These are phyloP conservation scores for Dascillus cervinus DNA, from an alignment of 2,888 invertebrate species.

Conservation along the genomic window DNA sequence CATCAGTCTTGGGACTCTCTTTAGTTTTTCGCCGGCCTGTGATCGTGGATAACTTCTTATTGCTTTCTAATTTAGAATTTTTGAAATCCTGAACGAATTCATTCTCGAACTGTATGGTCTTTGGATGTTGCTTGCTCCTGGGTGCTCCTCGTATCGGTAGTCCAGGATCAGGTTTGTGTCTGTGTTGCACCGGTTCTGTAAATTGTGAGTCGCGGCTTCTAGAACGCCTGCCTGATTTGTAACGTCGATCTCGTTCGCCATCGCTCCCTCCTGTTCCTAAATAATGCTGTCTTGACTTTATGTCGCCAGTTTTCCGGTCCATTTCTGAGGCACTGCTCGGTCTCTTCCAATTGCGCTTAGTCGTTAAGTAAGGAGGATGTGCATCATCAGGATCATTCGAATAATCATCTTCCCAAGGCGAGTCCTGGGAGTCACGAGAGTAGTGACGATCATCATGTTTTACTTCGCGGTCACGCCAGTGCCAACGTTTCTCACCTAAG, in stretches of 20 bases:
- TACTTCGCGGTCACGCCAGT: too few species aligned
- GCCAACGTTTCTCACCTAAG: too few species aligned
- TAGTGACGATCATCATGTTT: slow-evolving; percentile 41
- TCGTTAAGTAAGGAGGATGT: slow-evolving; percentile 32
- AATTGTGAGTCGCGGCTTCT: slow-evolving; percentile 40
- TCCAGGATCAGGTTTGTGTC: slow-evolving; percentile 34
- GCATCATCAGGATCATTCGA: slow-evolving; percentile 35
- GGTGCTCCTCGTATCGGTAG: slow-evolving; percentile 29
- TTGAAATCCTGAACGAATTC: slow-evolving; percentile 47
- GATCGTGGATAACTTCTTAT: slow-evolving; percentile 29
- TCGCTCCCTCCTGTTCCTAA: slow-evolving; percentile 42
- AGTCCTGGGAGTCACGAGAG: slow-evolving; percentile 41
- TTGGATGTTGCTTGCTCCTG: slow-evolving; percentile 28
- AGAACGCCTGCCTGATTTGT: slow-evolving; percentile 45
- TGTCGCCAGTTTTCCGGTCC: slow-evolving; percentile 43
- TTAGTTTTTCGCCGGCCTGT: slow-evolving; percentile 31
- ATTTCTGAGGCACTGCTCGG: slow-evolving; percentile 53
- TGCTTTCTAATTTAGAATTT: slow-evolving; percentile 23
- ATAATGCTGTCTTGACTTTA: slow-evolving; percentile 31
- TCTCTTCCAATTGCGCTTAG: slow-evolving; percentile 45
- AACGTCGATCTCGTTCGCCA: slow-evolving; percentile 49
- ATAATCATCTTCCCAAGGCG: slow-evolving; percentile 56
- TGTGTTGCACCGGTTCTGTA: slow-evolving; percentile 32
- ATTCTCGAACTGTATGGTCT: slow-evolving; percentile 47
- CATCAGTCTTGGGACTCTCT: slow-evolving; percentile 32